A percentile compares a stretch with the other conserved stretches of the same genome.
Evolutionary conservation across 2,888 invertebrate species (phyloP).

Genomic region (Cataglyphis albicans): DNA sequence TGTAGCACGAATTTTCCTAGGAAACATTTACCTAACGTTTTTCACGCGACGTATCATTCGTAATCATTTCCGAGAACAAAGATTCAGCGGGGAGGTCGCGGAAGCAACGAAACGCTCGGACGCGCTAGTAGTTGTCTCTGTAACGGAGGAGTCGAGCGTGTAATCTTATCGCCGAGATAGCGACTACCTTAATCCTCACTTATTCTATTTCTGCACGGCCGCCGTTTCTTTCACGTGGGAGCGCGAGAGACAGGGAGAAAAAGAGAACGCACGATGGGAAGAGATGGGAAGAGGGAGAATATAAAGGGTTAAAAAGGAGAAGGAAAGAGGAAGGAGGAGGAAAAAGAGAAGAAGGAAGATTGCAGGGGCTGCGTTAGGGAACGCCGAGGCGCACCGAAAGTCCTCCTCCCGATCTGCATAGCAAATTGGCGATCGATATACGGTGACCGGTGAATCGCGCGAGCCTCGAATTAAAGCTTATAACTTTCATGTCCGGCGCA

Average conservation of each 20-base stretch:
- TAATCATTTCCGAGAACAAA: slow-evolving; percentile 27
- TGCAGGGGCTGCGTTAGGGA: slow-evolving; percentile 73
- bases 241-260: slow-evolving; percentile 28
- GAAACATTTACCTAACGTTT: neutral
- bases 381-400: slow-evolving; percentile 69
- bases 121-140: slow-evolving; percentile 51
- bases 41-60: neutral
- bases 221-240: slow-evolving; percentile 49
- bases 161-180: slow-evolving; percentile 76
- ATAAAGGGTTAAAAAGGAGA: slow-evolving; percentile 18
- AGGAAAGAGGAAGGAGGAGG: neutral
- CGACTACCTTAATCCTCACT: slow-evolving; percentile 71
- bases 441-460: slow-evolving; percentile 75
- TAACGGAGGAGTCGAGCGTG: slow-evolving; percentile 44
- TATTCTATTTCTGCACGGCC: slow-evolving; percentile 71
- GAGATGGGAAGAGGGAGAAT: slow-evolving; percentile 19
- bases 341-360: slow-evolving; percentile 61
- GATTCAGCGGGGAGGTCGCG: slow-evolving; percentile 13
- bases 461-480: slow-evolving; percentile 78
- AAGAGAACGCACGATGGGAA: neutral
- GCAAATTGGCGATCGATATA: slow-evolving; percentile 78
- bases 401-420: slow-evolving; percentile 74
- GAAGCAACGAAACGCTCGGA: slow-evolving; percentile 31
- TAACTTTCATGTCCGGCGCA: slow-evolving; percentile 77
- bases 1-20: neutral